Base-by-base conservation (phyloP, 2,888 invertebrate species). In the Augochlorella aurata region DNA sequence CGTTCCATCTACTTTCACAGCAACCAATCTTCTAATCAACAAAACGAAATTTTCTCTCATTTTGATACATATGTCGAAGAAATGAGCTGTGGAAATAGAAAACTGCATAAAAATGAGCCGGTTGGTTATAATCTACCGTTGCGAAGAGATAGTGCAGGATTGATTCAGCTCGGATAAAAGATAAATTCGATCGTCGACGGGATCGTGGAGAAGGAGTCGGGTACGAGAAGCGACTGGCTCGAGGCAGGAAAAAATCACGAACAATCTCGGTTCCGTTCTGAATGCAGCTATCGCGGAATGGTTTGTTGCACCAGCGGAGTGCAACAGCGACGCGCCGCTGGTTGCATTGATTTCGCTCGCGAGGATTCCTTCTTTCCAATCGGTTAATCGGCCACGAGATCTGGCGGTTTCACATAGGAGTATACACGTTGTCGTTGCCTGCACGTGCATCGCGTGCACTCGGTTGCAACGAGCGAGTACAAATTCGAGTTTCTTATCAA, bases 191-290 rank as follows among this genome's bases (percentile, higher is more conserved):
- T 61, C 29, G 29, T 8, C 58, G 58, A 58, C 58, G 58, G 3
- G 58, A 12, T 58, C 63, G 38, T 8, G 18, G 38, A 50, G 52
- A 44, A 68, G 63, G 38, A 68, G 74, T 76, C 69, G 68, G 77
- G 72, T 66, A 69, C 67, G 29, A 58, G 61, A 70, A 54, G 61
- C 66, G 49, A 29, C 66, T 67, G 58, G 69, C 58, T 75, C 29
- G 49, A 65, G n/a, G 29, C 18, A 38, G 38, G 16, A 63, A 50
- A 67, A 76, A 69, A 84, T 80, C 80, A 54, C 66, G 75, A 65
- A 78, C 68, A 69, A 80, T 80, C 79, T 84, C 77, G 73, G 86
- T 87, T 86, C 86, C 86, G 83, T 85, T 79, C 87, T 85, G 50
- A 81, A 86, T 85, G 74, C 76, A 79, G 38, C 74, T 54, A 74